Conservation (phyloP, 2,888 invertebrate species). For the Perithous albicinctus region DNA sequence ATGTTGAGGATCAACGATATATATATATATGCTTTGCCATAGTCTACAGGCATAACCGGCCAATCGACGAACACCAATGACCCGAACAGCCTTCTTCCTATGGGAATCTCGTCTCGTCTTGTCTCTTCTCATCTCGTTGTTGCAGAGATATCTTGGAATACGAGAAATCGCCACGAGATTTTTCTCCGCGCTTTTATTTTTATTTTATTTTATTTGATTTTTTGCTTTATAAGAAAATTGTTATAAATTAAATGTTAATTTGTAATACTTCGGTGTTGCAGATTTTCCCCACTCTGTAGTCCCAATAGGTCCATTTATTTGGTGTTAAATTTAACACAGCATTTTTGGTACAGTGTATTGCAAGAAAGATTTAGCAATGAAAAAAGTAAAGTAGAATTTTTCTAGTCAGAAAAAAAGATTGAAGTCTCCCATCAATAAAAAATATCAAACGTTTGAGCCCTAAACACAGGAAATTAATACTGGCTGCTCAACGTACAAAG, state of each 20-base stretch:
- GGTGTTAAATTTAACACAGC: too few species aligned
- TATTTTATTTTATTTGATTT: too few species aligned
- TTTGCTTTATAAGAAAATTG: too few species aligned
- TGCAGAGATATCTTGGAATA: slow-evolving; percentile 10
- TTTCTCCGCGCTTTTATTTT: neutral
- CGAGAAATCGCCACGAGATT: neutral
- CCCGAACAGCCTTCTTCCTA: slow-evolving; percentile 31
- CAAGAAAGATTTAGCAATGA: too few species aligned
- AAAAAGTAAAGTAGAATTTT: too few species aligned
- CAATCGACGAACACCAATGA: slow-evolving; percentile 37
- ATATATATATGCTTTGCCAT: slow-evolving; percentile 17
- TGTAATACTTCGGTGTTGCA: too few species aligned
- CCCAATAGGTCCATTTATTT: too few species aligned
- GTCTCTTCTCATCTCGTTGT: neutral
- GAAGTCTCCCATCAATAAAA: neutral
- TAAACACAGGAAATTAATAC: too few species aligned
- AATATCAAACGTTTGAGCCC: neutral
- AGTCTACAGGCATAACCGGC: slow-evolving; percentile 35
- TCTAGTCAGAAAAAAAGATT: too few species aligned
- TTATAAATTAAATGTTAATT: too few species aligned
- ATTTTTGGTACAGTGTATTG: too few species aligned
- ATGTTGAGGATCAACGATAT: neutral
- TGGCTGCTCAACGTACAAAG: neutral
- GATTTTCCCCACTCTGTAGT: too few species aligned
- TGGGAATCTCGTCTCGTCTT: slow-evolving; percentile 18